Evolutionary conservation across 2,113 vertebrate species (phyloP), one percentile per base, ranked within the genome.

Genomic region (Pachyramphus minor): DNA sequence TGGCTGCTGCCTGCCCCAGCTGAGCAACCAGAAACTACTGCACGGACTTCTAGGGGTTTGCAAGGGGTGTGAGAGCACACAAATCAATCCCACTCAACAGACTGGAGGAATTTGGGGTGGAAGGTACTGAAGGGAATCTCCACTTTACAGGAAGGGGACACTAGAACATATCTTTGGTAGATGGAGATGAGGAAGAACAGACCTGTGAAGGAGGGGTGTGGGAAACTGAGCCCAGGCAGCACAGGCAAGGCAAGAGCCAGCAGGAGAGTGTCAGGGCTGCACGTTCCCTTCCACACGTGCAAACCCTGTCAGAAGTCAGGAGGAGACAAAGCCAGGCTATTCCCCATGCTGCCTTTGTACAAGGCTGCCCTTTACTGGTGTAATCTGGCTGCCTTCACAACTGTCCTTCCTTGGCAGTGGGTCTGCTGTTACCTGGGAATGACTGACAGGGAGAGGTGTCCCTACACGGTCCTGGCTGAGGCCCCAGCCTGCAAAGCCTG

Each of bases 371-470:
- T 39, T 60, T n/a, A 64, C 52, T 83, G 8, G 63, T 33, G 55
- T 66, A 39, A 83, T 78, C 87, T 87, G 82, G 22, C 64, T 84
- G 85, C 72, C 76, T 63, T 60, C 90, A 35, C 84, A 69, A 55
- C 69, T 63, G 31, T 56, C 52, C 74, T 84, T 75, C 56, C 63
- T 67, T 47, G 88, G 93, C 91, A 90, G 89, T 31, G 87, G 90
- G 77, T 76, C 80, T 78, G 66, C 75, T 90, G 85, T 67, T 96
- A 41, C 8, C 2, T 52, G 81, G 74, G 93, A 93, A 89, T 75
- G 87, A 92, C 68, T 84, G 84, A 75, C 50, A 88, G 37, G 69
- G 75, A 68, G 92, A 76, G 56, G 74, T 87, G 93, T 90, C 92
- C 67, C 91, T 91, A 8, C 76, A 23, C 11, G 3, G 45, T 53